Evolutionary conservation across 2,888 invertebrate species (phyloP).

Genomic region (Drosophila mimica): DNA sequence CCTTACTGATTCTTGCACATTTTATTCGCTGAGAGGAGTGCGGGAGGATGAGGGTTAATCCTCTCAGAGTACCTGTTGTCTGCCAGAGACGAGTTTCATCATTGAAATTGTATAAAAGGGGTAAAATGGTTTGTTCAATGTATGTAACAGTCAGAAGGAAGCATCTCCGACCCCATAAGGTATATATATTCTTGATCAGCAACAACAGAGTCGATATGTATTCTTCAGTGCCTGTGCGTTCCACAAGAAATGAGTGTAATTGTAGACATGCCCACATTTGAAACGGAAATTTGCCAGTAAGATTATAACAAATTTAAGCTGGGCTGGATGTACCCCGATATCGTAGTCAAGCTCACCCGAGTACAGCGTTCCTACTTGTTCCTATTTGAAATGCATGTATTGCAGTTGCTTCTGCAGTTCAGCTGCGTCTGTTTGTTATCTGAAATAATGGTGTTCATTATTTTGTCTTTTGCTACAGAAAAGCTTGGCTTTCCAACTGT

Average conservation of each 20-base stretch:
- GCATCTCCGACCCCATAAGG: neutral
- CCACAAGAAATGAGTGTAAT: neutral
- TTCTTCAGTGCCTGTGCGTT: neutral
- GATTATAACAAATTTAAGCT: neutral
- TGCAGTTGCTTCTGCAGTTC: neutral
- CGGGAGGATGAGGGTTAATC: neutral
- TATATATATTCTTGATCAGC: neutral
- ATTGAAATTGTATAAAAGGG: neutral
- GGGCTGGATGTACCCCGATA: no score
- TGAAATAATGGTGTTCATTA: conserved; percentile 23
- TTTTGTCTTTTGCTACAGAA: conserved; percentile 3
- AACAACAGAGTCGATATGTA: neutral
- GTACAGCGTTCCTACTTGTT: conserved; percentile 4
- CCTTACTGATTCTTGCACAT: neutral
- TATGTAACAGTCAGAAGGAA: neutral
- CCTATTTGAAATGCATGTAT: conserved; percentile 19
- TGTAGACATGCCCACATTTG: neutral
- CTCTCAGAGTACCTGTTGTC: neutral
- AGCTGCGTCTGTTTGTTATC: conserved; percentile 5
- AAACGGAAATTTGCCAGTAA: neutral
- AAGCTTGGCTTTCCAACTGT: conserved; percentile 25
- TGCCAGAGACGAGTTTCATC: neutral
- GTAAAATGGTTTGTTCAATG: neutral
- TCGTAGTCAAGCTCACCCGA: neutral
- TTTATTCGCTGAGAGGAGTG: neutral